Base-by-base conservation (phyloP, 2,888 invertebrate species). In the Morinoia aosen region DNA sequence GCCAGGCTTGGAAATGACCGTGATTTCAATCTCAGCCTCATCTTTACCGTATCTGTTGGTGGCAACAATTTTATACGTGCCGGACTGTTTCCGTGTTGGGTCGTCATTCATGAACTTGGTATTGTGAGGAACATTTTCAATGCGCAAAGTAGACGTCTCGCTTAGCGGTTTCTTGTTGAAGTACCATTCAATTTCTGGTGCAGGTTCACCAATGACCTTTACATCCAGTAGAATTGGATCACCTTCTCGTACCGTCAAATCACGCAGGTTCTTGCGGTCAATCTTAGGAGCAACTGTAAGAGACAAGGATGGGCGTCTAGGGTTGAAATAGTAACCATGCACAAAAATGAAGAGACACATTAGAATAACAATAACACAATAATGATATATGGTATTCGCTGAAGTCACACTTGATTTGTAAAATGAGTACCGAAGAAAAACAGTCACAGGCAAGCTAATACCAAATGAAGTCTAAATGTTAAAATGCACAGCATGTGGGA, bases 201-300 rank as follows among this genome's bases (percentile, higher is more conserved):
- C 98, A 58, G 99, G 99, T 97, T 99, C 99, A 95, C 99, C 99
- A 96, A 98, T 98, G 88, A 99, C 98, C 97, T 99, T 98, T 56
- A 99, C 98, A 97, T 99, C 99, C 97, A 99, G 98, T 95, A 98
- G 98, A 97, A 99, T 98, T 39, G 98, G 98, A 97, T 99, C 99
- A 95, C 99, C 99, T 97, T 99, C 99, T 97, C 98, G 99, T 33
- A 99, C 98, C 96, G 98, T 98, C 97, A 99, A 98, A 95, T 98
- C 98, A 95, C 98, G 98, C 96, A 99, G 98, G 97, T 98, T 98
- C 97, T 98, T 98, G 40, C 99, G 98, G 97, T 99, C 99, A 97
- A 99, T 99, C 98, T 98, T 99, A 0, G 99, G 99, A 96, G 99
- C 98, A 98, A 99, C 99, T 99, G 97, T 58, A 97, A 97, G 95